Evolutionary conservation across 2,113 vertebrate species (phyloP), one percentile per base, ranked within the genome.

Genomic region (Hemiscyllium ocellatum): DNA sequence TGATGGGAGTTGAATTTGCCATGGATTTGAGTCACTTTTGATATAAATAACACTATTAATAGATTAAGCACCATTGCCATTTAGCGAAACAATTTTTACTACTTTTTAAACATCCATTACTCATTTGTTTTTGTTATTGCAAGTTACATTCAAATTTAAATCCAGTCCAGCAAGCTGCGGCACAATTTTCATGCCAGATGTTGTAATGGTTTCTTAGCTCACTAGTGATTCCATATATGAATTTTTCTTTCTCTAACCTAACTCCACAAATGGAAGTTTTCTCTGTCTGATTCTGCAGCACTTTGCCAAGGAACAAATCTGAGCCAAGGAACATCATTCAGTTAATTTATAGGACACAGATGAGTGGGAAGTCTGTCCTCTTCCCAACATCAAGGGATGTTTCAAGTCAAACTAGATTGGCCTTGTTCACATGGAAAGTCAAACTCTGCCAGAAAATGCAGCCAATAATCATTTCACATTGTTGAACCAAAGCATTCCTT

Each of bases 341-440:
- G 98, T 98, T 98, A 98, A 98, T 98, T 98, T 98, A 98, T 98
- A 97, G 98, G 97, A 97, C 97, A 97, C 98, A 98, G 97, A 98
- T 98, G 97, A 98, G 97, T 97, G 97, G 97, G 97, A 98, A 98
- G 97, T 97, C 97, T 97, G 97, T 98, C 97, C 97, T 97, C 97
- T 97, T 97, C 97, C 96, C 96, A 96, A 96, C 96, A 97, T 98
- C 98, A 97, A 98, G 97, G 97, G 98, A 97, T 2, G 96, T 97
- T 97, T 96, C 96, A 95, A 96, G 96, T 96, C 98, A 97, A 98
- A 97, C 97, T 96, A 97, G 96, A 96, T 96, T 97, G 97, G 96
- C 95, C 96, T 96, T 98, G 97, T 98, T 98, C 98, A 98, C 97
- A 97, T 96, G 95, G 97, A 97, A 96, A 97, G 96, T 90, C 96